Percentiles rank a stretch among this genome's conserved stretches.
Conservation (phyloP, 1,140 invertebrate genomes). For the Saccostrea echinata region DNA sequence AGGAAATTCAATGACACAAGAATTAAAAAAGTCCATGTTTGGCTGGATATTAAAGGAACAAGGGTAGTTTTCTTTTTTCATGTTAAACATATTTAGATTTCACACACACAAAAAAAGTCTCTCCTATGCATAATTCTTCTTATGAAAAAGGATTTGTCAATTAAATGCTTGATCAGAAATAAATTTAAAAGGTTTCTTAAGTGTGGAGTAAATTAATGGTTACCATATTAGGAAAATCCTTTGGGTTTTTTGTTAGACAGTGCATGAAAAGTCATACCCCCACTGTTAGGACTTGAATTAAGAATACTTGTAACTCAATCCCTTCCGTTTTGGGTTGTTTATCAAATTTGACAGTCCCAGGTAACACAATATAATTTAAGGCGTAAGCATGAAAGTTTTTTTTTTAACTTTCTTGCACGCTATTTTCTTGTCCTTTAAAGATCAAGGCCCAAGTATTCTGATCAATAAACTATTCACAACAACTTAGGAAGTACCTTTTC, state of each 20-base stretch:
- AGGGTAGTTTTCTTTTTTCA: background rate
- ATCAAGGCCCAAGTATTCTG: background rate
- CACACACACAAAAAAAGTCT: background rate
- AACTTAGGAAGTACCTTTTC: background rate
- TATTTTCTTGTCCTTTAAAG: background rate
- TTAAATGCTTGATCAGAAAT: constrained; percentile 18
- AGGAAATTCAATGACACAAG: background rate
- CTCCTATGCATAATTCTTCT: background rate
- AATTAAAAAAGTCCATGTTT: background rate
- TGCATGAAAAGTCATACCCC: background rate
- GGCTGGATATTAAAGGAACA: background rate
- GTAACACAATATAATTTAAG: background rate
- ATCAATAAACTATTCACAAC: background rate
- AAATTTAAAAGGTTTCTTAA: constrained; percentile 4
- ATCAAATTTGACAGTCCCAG: constrained; percentile 15
- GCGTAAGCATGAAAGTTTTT: background rate
- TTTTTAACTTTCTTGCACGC: background rate
- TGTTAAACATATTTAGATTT: background rate
- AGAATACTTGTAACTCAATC: background rate
- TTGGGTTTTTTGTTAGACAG: constrained; percentile 14
- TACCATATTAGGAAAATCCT: background rate
- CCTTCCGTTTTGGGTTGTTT: background rate
- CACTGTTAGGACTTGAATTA: background rate
- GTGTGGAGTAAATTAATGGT: background rate
- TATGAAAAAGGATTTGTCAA: background rate